Evolutionary conservation across 2,888 invertebrate species (phyloP), one percentile per base, ranked within the genome.

Genomic region (Ectemnius cavifrons): DNA sequence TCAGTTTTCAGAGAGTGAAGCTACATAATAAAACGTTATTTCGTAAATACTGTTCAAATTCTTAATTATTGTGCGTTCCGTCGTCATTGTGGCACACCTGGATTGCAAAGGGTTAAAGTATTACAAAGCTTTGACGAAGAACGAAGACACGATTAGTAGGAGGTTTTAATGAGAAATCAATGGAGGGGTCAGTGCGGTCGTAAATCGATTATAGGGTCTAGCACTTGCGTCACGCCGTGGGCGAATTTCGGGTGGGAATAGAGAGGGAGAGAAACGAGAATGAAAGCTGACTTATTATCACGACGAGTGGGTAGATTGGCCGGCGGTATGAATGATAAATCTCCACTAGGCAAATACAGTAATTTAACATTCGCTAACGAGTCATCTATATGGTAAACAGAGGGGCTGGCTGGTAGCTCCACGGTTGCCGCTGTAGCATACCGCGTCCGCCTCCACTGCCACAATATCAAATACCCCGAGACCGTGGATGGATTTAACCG

Each of bases 331-430:
- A 88, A 88, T 88, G 87, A 87, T 88, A 87, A 89, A 89, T 88
- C 86, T 85, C 87, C 82, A 86, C 87, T 87, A 87, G 85, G 87
- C 87, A 89, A 89, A 89, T 86, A 86, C 87, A 86, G 87, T 87
- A 87, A 89, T 89, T 88, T 87, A 88, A 87, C 88, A 87, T 86
- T 86, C 86, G 86, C 88, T 88, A 89, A 89, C 89, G 88, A 89
- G 89, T 89, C 89, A 89, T 89, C 88, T 89, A 88, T 89, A 89
- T 89, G 89, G 89, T 88, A 89, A 89, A 89, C 86, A 88, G 89
- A 82, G 78, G 79, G 84, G 81, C 84, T 79, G 84, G 80, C 37
- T 37, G 37, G 37, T 37, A 37, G 37, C 37, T 37, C 37, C 6
- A 37, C 82, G 78, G 82, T 80, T 82, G 79, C 81, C 77, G 80